These are phyloP conservation scores for Telmatherina bonti DNA, from an alignment of 2,797 vertebrate genomes.

Conservation along the genomic window DNA sequence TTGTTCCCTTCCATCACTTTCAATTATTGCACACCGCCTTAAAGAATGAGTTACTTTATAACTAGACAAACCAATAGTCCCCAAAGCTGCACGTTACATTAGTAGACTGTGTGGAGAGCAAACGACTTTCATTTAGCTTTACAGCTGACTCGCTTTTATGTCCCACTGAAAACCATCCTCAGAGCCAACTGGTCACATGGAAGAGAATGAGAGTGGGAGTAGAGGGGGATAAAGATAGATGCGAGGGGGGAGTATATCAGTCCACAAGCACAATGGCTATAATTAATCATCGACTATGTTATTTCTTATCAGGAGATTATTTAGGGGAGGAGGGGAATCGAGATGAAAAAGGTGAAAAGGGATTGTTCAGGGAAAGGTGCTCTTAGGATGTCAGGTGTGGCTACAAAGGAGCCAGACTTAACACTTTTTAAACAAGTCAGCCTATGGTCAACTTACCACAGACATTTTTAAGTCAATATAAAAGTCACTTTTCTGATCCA, in stretches of 20 bases:
- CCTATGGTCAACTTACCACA: neutral
- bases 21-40: slow-evolving; percentile 88
- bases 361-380: slow-evolving; percentile 36
- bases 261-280: slow-evolving; percentile 87
- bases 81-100: slow-evolving; percentile 84
- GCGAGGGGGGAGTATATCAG: slow-evolving; percentile 82
- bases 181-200: slow-evolving; percentile 75
- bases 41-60: slow-evolving; percentile 87
- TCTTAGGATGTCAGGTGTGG: slow-evolving; percentile 13
- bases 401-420: slow-evolving; percentile 1
- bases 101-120: slow-evolving; percentile 84
- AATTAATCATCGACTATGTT: slow-evolving; percentile 87
- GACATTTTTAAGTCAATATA: slow-evolving; percentile 1
- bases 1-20: slow-evolving; percentile 88
- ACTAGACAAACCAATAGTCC: slow-evolving; percentile 90
- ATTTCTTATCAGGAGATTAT: slow-evolving; percentile 82
- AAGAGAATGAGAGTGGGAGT: slow-evolving; percentile 37
- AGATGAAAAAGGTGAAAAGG: slow-evolving; percentile 50
- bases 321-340: slow-evolving; percentile 52
- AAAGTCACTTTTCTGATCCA: neutral
- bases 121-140: slow-evolving; percentile 90
- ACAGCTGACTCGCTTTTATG: slow-evolving; percentile 88
- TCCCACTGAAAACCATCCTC: slow-evolving; percentile 86
- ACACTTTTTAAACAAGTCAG: neutral
- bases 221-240: slow-evolving; percentile 78